phyloP scores from a whole-genome alignment of 2,888 invertebrate species.

The Drosophila dives region DNA sequence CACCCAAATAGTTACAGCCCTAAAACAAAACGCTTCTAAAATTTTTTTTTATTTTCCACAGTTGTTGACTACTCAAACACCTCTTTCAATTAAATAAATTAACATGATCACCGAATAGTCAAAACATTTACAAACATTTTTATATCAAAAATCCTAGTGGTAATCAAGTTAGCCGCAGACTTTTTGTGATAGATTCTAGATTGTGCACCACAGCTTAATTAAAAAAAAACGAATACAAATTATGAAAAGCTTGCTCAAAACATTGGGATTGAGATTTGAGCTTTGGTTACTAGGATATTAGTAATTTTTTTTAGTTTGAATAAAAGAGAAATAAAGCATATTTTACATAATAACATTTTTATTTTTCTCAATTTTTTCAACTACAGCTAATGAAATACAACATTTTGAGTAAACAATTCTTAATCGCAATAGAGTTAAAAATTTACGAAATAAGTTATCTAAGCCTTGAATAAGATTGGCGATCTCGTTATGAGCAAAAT shows the following conservation, averaged over 20 bases:
- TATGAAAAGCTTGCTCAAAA: not conserved
- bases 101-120: not conserved
- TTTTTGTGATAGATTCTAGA: not conserved
- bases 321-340: conserved; percentile 7
- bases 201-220: not conserved
- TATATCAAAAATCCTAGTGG: not conserved
- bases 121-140: not conserved
- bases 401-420: conserved; percentile 75
- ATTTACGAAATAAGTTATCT: conserved; percentile 51
- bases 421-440: conserved; percentile 64
- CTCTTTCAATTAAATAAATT: too few species aligned
- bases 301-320: not conserved
- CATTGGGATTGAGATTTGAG: not conserved
- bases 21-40: not conserved
- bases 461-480: conserved; percentile 58
- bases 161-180: not conserved
- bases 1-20: too few species aligned
- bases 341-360: conserved; percentile 3
- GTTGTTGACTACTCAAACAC: not conserved
- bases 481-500: conserved; percentile 64
- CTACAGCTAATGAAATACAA: conserved; percentile 74
- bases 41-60: not conserved
- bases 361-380: conserved; percentile 44
- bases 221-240: not conserved
- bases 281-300: not conserved